A percentile compares a stretch with the other conserved stretches of the same genome.
Evolutionary conservation across 2,888 invertebrate genomes (phyloP).

Genomic region (Pycnomerus fuliginosus): DNA sequence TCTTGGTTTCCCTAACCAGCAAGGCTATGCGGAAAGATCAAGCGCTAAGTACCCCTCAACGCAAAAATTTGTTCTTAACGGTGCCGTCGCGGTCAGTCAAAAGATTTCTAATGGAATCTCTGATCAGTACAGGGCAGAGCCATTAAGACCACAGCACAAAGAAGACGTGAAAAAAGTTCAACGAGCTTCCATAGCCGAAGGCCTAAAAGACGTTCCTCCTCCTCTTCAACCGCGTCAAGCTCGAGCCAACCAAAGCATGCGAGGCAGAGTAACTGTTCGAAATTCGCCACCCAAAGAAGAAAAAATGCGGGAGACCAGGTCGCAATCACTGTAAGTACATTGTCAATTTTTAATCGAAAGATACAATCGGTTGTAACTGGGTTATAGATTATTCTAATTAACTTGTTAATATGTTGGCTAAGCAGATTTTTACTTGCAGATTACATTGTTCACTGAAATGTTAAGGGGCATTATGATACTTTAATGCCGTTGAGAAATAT

Average conservation of each 20-base stretch:
- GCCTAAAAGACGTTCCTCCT: constrained; percentile 41
- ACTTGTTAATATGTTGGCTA: constrained; percentile 2
- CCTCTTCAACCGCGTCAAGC: constrained; percentile 51
- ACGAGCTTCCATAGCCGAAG: constrained; percentile 47
- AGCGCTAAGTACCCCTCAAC: constrained; percentile 53
- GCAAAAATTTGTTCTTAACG: constrained; percentile 54
- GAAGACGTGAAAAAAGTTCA: constrained; percentile 29
- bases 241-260: constrained; percentile 51
- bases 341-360: neutral
- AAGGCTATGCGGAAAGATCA: constrained; percentile 51
- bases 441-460: constrained; percentile 10
- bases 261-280: constrained; percentile 38
- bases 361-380: neutral
- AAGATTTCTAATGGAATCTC: constrained; percentile 42
- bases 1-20: constrained; percentile 41
- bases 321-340: constrained; percentile 46
- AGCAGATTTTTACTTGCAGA: constrained; percentile 8
- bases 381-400: constrained; percentile 4
- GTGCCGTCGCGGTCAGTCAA: constrained; percentile 52
- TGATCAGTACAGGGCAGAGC: constrained; percentile 48
- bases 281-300: constrained; percentile 41
- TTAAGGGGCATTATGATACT: too few relatives aligned
- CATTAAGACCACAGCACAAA: constrained; percentile 40
- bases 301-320: constrained; percentile 33
- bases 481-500: too few relatives aligned